These are phyloP conservation scores for Cheumatopsyche charites DNA, from an alignment of 1,140 invertebrate genomes.

Conservation along the genomic window DNA sequence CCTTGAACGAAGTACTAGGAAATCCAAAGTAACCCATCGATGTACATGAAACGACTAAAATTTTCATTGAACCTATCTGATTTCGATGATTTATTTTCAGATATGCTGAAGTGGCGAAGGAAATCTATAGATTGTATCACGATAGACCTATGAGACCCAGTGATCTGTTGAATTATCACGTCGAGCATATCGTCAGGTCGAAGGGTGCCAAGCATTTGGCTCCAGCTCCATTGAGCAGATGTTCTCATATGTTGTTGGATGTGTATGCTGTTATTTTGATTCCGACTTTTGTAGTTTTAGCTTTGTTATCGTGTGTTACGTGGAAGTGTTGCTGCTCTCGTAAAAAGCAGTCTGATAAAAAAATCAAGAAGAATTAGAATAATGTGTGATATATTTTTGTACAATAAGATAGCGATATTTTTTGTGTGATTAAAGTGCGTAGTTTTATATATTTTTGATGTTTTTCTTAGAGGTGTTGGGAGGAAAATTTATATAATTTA, in stretches of 20 bases:
- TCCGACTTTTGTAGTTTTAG: neutral
- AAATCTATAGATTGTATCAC: neutral
- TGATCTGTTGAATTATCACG: neutral
- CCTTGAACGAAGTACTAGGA: slow-evolving; percentile 30
- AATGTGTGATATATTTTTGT: neutral
- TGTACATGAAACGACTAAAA: no score
- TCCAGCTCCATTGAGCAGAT: neutral
- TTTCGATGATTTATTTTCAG: neutral
- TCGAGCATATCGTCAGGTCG: slow-evolving; percentile 16
- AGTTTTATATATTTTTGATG: no score
- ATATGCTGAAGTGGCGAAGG: neutral
- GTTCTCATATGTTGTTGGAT: neutral
- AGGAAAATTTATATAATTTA: no score
- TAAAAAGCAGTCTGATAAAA: neutral
- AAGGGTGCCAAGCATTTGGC: slow-evolving; percentile 12
- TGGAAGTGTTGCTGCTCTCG: neutral
- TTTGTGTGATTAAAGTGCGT: no score
- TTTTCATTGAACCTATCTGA: no score
- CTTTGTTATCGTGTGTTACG: neutral
- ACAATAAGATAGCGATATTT: no score
- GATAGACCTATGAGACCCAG: slow-evolving; percentile 16
- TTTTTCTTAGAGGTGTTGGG: no score
- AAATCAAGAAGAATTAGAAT: neutral
- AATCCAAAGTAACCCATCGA: no score
- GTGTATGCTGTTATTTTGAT: neutral